Percentiles rank a stretch among this genome's conserved stretches.
These are phyloP conservation scores for Pteruthius melanotis DNA, from an alignment of 2,113 vertebrate species.

Conservation along the genomic window DNA sequence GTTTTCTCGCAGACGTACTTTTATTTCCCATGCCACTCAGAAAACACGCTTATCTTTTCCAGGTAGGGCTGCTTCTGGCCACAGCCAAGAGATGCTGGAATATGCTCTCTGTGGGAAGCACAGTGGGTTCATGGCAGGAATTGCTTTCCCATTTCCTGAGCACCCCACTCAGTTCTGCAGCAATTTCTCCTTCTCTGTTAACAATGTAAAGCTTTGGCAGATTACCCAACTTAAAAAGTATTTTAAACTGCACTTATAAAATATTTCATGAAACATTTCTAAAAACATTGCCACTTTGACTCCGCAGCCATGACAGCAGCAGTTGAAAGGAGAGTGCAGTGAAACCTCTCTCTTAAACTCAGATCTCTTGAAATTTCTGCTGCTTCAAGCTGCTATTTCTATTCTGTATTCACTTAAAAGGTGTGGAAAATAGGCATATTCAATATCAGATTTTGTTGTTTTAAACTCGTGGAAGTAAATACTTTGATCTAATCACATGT, in stretches of 20 bases:
- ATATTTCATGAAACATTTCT: slow-evolving; percentile 60
- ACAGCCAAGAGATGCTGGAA: not conserved
- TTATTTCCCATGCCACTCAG: not conserved
- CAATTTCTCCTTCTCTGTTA: slow-evolving; percentile 10
- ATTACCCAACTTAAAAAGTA: slow-evolving; percentile 53
- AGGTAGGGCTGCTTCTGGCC: not conserved
- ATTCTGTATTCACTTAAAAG: slow-evolving; percentile 57
- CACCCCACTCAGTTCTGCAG: not conserved
- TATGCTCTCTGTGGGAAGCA: not conserved
- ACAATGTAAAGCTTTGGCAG: slow-evolving; percentile 48
- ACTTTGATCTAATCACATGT: slow-evolving; percentile 71
- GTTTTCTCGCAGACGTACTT: not conserved
- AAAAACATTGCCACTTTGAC: slow-evolving; percentile 38
- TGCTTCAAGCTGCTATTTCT: slow-evolving; percentile 61
- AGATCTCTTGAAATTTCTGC: slow-evolving; percentile 60
- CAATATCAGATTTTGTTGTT: slow-evolving; percentile 61
- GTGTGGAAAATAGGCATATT: slow-evolving; percentile 46
- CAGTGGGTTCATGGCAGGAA: not conserved
- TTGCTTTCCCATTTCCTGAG: not conserved
- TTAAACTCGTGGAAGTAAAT: slow-evolving; percentile 59
- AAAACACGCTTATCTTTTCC: not conserved
- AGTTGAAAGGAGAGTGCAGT: slow-evolving; percentile 26
- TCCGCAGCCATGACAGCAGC: slow-evolving; percentile 42
- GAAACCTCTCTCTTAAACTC: slow-evolving; percentile 33
- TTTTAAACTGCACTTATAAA: slow-evolving; percentile 60